Evolutionary conservation across 2,888 invertebrate genomes (phyloP).

Genomic region (Tiphia femorata): DNA sequence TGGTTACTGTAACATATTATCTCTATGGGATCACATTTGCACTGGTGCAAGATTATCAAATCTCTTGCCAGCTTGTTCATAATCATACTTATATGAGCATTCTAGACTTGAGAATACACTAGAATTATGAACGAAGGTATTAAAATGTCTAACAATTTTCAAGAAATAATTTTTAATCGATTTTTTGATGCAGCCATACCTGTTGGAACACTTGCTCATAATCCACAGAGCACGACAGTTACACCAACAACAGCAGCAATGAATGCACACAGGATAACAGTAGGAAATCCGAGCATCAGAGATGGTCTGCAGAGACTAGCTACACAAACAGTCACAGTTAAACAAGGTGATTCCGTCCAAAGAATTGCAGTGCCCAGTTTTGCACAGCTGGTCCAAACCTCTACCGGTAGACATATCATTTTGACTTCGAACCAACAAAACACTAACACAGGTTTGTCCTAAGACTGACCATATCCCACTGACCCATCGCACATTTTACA

Average conservation of each 20-base stretch:
- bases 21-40: constrained; percentile 51
- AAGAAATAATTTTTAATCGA: no score
- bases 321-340: constrained; percentile 64
- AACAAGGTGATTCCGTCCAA: constrained; percentile 66
- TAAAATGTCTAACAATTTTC: constrained; percentile 16
- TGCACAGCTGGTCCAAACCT: constrained; percentile 80
- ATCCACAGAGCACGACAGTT: constrained; percentile 54
- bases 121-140: background rate
- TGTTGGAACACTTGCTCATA: constrained; percentile 66
- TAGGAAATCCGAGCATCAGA: constrained; percentile 58
- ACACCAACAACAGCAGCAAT: constrained; percentile 54
- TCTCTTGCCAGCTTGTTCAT: constrained; percentile 68
- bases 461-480: constrained; percentile 29
- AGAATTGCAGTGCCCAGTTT: constrained; percentile 67
- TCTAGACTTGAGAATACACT: constrained; percentile 57
- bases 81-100: constrained; percentile 47
- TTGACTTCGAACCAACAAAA: constrained; percentile 71
- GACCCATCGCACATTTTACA: constrained; percentile 9
- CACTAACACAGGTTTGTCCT: constrained; percentile 59
- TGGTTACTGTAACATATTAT: constrained; percentile 36
- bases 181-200: constrained; percentile 68
- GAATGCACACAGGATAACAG: constrained; percentile 67
- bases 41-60: constrained; percentile 62
- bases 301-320: constrained; percentile 61
- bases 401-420: constrained; percentile 78